Percentiles rank a stretch among this genome's conserved stretches.
These are phyloP conservation scores for Pterobdella sp. DNA, from an alignment of 2,888 invertebrate species.

Conservation along the genomic window DNA sequence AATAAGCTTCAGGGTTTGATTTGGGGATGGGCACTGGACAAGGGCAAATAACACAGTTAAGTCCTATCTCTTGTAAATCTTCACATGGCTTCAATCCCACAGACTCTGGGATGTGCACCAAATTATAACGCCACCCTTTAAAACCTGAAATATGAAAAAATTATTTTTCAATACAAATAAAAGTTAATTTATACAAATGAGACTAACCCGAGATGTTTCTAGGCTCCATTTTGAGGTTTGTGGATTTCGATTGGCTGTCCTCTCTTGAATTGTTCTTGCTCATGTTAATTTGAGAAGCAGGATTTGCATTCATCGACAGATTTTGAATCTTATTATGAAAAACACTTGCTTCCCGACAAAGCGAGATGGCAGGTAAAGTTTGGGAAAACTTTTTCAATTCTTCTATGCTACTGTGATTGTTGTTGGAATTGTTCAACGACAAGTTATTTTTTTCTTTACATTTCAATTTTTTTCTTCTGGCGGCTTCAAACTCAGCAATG, in stretches of 20 bases:
- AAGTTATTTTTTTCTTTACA: not conserved
- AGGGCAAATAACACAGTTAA: slow-evolving; percentile 16
- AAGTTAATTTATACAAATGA: not conserved
- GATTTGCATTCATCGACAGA: too few species aligned
- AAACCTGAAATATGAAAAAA: slow-evolving; percentile 6
- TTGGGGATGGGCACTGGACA: slow-evolving; percentile 20
- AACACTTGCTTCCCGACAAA: too few species aligned
- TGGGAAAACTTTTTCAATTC: too few species aligned
- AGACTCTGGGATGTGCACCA: slow-evolving; percentile 3
- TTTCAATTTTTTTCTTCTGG: not conserved
- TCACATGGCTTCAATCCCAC: not conserved
- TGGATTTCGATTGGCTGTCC: too few species aligned
- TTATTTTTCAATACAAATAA: not conserved
- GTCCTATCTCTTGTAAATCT: not conserved
- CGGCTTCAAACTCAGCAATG: slow-evolving; percentile 17
- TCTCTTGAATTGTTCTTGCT: too few species aligned
- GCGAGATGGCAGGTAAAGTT: too few species aligned
- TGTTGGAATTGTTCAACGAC: not conserved
- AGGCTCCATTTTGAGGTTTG: too few species aligned
- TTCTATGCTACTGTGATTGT: not conserved
- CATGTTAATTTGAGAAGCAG: too few species aligned
- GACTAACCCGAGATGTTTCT: too few species aligned
- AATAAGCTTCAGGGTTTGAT: not conserved
- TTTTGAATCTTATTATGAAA: too few species aligned
- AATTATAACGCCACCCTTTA: slow-evolving; percentile 16